These are phyloP conservation scores for Platygyra sinensis DNA, from an alignment of 64 coral and sea anemone species.

Conservation along the genomic window DNA sequence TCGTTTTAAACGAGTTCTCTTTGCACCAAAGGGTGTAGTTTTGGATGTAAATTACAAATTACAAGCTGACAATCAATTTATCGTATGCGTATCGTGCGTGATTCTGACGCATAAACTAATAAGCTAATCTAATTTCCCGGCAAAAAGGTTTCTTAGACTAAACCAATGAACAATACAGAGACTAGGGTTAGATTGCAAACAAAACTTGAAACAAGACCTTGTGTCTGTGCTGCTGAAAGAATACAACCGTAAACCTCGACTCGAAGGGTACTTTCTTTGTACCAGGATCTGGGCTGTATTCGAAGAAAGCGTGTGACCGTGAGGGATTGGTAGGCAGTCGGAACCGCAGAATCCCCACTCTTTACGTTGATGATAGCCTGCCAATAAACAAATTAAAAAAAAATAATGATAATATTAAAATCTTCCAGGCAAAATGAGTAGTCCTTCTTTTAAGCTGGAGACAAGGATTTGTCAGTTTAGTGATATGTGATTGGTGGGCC, in stretches of 20 bases:
- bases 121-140: too few species aligned
- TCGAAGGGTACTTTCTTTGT: constrained; percentile 4
- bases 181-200: too few species aligned
- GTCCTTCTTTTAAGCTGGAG: not conserved
- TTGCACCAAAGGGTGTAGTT: too few species aligned
- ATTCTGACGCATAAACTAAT: too few species aligned
- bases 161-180: too few species aligned
- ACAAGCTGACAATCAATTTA: too few species aligned
- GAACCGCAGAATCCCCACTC: not conserved
- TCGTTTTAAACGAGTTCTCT: too few species aligned
- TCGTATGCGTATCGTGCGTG: too few species aligned
- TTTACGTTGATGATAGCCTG: not conserved
- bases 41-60: too few species aligned
- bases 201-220: not conserved
- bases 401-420: not conserved
- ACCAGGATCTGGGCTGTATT: not conserved
- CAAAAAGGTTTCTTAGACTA: too few species aligned
- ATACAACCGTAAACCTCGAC: constrained; percentile 3
- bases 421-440: not conserved
- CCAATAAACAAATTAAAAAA: not conserved
- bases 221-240: not conserved
- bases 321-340: not conserved
- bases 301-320: not conserved
- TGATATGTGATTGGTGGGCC: too few species aligned
- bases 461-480: too few species aligned